phyloP scores from a whole-genome alignment of 1,140 invertebrate species.

The Pogonus chalceus region DNA sequence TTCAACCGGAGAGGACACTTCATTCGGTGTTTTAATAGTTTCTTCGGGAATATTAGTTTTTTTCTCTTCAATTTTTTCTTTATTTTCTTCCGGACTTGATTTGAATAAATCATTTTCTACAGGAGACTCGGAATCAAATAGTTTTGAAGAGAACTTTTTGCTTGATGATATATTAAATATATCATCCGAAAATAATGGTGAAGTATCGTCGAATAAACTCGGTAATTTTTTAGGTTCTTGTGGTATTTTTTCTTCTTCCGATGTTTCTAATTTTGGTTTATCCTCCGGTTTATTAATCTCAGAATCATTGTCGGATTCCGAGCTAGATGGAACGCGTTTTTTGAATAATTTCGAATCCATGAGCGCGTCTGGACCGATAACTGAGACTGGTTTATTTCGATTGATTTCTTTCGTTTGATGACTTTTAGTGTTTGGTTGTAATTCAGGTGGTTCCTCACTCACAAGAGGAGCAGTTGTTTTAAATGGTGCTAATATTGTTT shows the following conservation, averaged over 20 bases:
- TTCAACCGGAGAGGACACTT: no score
- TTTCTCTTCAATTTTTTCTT: constrained; percentile 2
- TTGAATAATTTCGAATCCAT: constrained; percentile 24
- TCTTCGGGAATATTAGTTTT: no score
- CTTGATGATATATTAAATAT: constrained; percentile 4
- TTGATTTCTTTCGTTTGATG: constrained; percentile 19
- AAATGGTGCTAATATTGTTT: constrained; percentile 33
- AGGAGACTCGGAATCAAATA: constrained; percentile 16
- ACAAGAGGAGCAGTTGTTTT: constrained; percentile 17
- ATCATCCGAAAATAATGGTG: constrained; percentile 11
- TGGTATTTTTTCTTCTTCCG: neutral
- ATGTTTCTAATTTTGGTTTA: constrained; percentile 2
- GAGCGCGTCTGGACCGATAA: constrained; percentile 37
- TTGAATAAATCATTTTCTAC: constrained; percentile 24
- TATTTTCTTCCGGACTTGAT: no score
- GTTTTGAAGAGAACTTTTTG: neutral
- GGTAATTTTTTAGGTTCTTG: constrained; percentile 13
- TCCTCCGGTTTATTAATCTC: constrained; percentile 10
- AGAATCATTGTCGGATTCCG: constrained; percentile 11
- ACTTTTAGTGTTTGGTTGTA: constrained; percentile 21
- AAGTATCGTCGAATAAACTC: constrained; percentile 27
- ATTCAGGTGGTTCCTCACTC: constrained; percentile 21
- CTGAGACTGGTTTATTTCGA: constrained; percentile 44
- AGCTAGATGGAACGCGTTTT: constrained; percentile 5
- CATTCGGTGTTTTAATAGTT: no score